Evolutionary conservation across 2,113 vertebrate genomes (phyloP).

Genomic region (Corydoras sp.): DNA sequence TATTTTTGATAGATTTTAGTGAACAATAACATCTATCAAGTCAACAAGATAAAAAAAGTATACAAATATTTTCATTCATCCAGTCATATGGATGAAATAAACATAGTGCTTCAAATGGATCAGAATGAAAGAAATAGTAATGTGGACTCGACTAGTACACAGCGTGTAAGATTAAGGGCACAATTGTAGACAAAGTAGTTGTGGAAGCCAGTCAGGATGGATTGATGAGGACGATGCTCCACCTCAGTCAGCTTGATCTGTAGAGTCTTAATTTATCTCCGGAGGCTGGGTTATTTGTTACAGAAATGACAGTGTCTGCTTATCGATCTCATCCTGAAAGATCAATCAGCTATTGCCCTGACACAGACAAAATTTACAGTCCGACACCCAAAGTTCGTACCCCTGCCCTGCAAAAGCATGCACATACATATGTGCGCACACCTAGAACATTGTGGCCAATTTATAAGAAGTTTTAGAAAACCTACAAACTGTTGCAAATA

Average conservation of each 20-base stretch:
- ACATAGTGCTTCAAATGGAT: no score
- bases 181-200: slow-evolving; percentile 76
- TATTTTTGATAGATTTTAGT: no score
- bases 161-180: slow-evolving; percentile 83
- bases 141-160: slow-evolving; percentile 58
- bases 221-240: slow-evolving; percentile 77
- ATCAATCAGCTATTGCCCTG: slow-evolving; percentile 97
- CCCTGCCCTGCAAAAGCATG: slow-evolving; percentile 20
- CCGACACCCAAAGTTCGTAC: slow-evolving; percentile 58
- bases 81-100: no score
- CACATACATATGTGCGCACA: slow-evolving; percentile 21
- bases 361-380: slow-evolving; percentile 96
- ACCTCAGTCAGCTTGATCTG: slow-evolving; percentile 56
- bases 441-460: background rate
- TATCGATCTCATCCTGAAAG: slow-evolving; percentile 98
- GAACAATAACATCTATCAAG: no score
- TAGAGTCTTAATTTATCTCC: slow-evolving; percentile 98
- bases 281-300: slow-evolving; percentile 94
- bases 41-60: no score
- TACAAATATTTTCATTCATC: no score
- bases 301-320: slow-evolving; percentile 98
- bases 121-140: slow-evolving; percentile 42
- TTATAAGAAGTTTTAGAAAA: no score
- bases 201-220: slow-evolving; percentile 84
- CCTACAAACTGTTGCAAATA: no score